phyloP scores from a whole-genome alignment of 64 coral and sea anemone genomes.

The Catalaphyllia jardinei region DNA sequence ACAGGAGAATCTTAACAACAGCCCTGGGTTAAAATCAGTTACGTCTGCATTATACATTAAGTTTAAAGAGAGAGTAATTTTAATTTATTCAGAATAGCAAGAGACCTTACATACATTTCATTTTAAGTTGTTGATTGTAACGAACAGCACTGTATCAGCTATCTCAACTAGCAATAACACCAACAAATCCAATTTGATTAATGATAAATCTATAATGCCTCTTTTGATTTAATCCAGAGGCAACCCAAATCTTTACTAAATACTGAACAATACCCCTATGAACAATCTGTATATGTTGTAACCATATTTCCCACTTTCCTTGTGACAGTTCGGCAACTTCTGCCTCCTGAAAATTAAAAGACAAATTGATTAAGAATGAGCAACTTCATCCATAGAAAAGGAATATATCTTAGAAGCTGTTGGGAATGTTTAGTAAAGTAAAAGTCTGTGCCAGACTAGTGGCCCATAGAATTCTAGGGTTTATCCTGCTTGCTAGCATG shows the following conservation, averaged over 20 bases:
- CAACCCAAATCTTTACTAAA: background rate
- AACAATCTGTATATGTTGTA: constrained; percentile 98
- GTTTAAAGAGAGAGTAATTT: no score
- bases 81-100: no score
- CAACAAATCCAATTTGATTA: background rate
- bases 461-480: no score
- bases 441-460: no score
- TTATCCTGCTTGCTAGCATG: no score
- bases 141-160: background rate
- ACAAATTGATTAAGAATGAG: background rate
- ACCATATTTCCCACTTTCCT: constrained; percentile 99
- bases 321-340: constrained; percentile 94
- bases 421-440: no score
- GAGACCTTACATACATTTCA: background rate
- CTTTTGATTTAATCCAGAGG: background rate
- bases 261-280: constrained; percentile 42
- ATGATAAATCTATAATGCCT: background rate
- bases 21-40: no score
- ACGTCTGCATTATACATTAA: no score
- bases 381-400: no score
- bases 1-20: no score
- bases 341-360: constrained; percentile 67
- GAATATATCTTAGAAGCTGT: no score
- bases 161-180: background rate
- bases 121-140: background rate